These are phyloP conservation scores for Triplophysa tibetana DNA, from an alignment of 2,113 vertebrate species.

Conservation along the genomic window DNA sequence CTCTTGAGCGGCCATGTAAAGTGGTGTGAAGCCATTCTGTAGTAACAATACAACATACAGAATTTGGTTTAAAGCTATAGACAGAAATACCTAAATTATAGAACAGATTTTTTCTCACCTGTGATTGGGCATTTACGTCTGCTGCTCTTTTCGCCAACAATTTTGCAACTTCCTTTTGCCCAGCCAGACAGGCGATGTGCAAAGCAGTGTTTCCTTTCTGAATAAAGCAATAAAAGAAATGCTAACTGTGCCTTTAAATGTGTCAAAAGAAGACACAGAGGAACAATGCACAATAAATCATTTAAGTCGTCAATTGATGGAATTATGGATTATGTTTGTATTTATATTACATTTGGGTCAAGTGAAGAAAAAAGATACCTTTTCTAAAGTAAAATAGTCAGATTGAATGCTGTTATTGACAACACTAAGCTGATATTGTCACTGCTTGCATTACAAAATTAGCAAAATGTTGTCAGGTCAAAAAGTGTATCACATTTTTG, in stretches of 20 bases:
- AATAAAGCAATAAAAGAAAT: background rate
- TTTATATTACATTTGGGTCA: background rate
- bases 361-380: background rate
- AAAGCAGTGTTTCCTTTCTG: slow-evolving; percentile 98
- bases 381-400: no score
- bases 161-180: slow-evolving; percentile 89
- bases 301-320: no score
- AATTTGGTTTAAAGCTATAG: background rate
- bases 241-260: no score
- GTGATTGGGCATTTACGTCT: slow-evolving; percentile 92
- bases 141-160: slow-evolving; percentile 91
- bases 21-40: slow-evolving; percentile 97
- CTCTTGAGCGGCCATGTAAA: slow-evolving; percentile 98
- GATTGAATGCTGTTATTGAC: background rate
- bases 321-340: background rate
- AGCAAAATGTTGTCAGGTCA: no score
- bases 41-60: slow-evolving; percentile 10
- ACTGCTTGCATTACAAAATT: background rate
- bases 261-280: no score
- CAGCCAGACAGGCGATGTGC: slow-evolving; percentile 94
- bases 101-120: slow-evolving; percentile 72
- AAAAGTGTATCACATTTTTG: background rate
- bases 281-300: no score
- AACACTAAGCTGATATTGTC: background rate
- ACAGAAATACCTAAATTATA: background rate